Percentiles rank a stretch among this genome's conserved stretches.
Evolutionary conservation across 2,797 vertebrate genomes (phyloP).

Genomic region (Chlorospingus flavigularis): DNA sequence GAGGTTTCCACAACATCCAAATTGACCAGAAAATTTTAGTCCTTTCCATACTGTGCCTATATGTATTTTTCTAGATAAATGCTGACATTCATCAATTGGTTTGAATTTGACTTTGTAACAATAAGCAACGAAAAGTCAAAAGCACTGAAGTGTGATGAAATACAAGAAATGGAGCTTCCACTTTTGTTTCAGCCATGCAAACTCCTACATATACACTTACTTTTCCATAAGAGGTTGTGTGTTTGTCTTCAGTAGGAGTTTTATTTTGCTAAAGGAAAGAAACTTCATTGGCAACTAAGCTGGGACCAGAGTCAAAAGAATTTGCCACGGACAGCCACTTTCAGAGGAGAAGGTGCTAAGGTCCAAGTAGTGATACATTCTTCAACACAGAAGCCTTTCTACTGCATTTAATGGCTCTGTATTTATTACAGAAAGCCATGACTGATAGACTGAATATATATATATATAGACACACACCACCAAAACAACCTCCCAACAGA

Average conservation of each 20-base stretch:
- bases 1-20: not conserved
- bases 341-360: not conserved
- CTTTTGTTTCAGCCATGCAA: not conserved
- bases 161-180: not conserved
- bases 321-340: not conserved
- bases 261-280: not conserved
- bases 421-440: not conserved
- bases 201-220: not conserved
- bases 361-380: not conserved
- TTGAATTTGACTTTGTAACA: not conserved
- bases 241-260: not conserved
- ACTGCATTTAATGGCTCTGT: not conserved
- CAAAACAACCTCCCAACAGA: not conserved
- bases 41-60: not conserved
- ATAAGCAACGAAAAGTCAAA: not conserved
- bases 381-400: not conserved
- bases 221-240: not conserved
- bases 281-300: not conserved
- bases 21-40: not conserved
- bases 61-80: not conserved
- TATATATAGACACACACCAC: not conserved
- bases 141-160: not conserved
- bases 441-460: not conserved
- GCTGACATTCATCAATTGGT: not conserved
- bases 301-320: not conserved